Evolutionary conservation across 1,140 invertebrate genomes (phyloP), one percentile per base, ranked within the genome.

Genomic region (Andricus grossulariae): DNA sequence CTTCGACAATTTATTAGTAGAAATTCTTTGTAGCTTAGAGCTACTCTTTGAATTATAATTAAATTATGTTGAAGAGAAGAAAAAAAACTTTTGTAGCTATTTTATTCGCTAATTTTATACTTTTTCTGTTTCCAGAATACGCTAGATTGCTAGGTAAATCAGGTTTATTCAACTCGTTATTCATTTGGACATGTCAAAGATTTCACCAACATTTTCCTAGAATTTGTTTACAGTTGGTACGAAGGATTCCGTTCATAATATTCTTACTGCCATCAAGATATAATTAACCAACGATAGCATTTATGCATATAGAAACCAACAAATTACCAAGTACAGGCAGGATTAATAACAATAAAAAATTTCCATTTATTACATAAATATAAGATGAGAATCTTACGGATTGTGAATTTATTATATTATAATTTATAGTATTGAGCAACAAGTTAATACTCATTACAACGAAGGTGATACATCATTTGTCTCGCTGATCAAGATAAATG

Each of bases 401-500:
- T 66, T 15, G 60, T 16, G n/a, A 66, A 66, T 66, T 66, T 66
- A 66, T 66, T 66, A 39, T 39, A 66, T 45, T 66, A 39, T 32
- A 66, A 66, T 45, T 66, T 39, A 39, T 39, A 66, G 60, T 66
- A 66, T 66, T 66, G 60, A 39, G 60, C 60, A 66, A 66, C 60
- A 66, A 66, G 60, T 66, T 66, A 66, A 66, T 39, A 66, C 60
- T 66, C 60, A 66, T 39, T 66, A 66, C 60, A 66, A 21, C 25
- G 32, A 39, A 66, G 60, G 60, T 66, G 60, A 66, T 66, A 66
- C 60, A 66, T 66, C 60, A 66, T 66, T 66, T 66, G 60, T 66
- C 60, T 66, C 25, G 32, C 15, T 32, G 60, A 66, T 39, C 60
- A 66, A 66, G 60, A 66, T 66, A 45, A 66, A 66, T 66, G 25